A percentile compares a stretch with the other conserved stretches of the same genome.
phyloP scores from a whole-genome alignment of 2,888 invertebrate species.

The Polyploca ridens region DNA sequence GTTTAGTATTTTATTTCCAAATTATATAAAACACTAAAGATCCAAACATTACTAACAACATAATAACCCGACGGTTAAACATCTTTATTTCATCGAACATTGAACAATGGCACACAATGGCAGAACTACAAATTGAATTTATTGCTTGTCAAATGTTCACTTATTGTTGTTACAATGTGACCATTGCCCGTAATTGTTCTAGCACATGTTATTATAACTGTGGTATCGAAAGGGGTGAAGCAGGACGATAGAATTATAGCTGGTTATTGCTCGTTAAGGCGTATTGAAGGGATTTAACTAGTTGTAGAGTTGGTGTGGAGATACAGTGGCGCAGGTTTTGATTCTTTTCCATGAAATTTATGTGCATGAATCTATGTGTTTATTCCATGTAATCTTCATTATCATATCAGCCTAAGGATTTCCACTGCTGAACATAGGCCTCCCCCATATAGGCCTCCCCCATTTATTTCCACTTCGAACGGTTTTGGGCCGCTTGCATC shows the following conservation, averaged over 20 bases:
- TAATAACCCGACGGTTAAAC: conserved; percentile 51
- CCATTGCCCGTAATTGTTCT: conserved; percentile 70
- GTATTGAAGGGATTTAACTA: conserved; percentile 37
- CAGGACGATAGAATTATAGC: conserved; percentile 38
- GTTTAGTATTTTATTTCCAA: no score
- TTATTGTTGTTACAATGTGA: conserved; percentile 62
- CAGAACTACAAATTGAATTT: conserved; percentile 72
- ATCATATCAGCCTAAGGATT: no score
- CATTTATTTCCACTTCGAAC: no score
- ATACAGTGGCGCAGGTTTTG: no score
- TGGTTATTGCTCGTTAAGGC: conserved; percentile 50
- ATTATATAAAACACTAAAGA: neutral
- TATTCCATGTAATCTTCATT: no score
- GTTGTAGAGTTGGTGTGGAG: neutral
- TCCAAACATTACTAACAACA: conserved; percentile 20
- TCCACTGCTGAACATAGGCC: no score
- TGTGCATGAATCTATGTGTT: no score
- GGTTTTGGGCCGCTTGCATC: no score
- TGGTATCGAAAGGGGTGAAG: conserved; percentile 67
- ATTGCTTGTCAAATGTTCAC: conserved; percentile 77
- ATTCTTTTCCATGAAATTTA: no score
- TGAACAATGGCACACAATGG: conserved; percentile 65
- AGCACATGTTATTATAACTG: conserved; percentile 68
- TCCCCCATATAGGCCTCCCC: no score
- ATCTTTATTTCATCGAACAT: conserved; percentile 71